Conservation (phyloP, 2,888 invertebrate genomes). For the Heliconius charithonia region DNA sequence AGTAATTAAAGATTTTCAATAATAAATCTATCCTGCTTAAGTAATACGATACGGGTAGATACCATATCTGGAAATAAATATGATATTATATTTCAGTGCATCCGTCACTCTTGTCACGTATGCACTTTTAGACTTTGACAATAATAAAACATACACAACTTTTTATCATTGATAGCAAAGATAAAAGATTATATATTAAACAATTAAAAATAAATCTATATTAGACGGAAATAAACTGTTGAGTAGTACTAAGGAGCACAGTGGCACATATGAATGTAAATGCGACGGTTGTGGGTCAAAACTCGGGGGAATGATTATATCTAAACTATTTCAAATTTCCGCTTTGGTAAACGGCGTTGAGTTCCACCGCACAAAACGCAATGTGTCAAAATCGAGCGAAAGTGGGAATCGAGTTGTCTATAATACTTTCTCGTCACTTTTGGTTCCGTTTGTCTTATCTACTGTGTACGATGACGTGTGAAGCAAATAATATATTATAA, state of each 20-base stretch:
- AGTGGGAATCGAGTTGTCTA: not conserved
- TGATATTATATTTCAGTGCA: slow-evolving; percentile 21
- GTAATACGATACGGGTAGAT: slow-evolving; percentile 20
- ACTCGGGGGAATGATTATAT: not conserved
- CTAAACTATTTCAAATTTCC: not conserved
- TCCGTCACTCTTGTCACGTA: slow-evolving; percentile 46
- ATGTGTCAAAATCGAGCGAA: not conserved
- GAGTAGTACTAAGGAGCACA: not conserved
- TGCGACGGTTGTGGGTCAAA: not conserved
- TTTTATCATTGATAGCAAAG: slow-evolving; percentile 6
- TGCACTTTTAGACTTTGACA: slow-evolving; percentile 29
- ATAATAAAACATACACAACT: not conserved
- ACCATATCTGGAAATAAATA: slow-evolving; percentile 16
- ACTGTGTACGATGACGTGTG: too few relatives aligned
- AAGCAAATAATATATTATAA: not conserved
- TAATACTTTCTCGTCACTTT: not conserved
- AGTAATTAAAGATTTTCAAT: slow-evolving; percentile 11
- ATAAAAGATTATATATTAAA: not conserved
- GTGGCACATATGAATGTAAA: not conserved
- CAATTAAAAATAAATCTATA: not conserved
- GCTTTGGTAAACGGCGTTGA: not conserved
- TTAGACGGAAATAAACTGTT: not conserved
- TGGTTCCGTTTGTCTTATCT: not conserved
- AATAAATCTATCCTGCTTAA: slow-evolving; percentile 14
- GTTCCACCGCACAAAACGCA: not conserved